Conservation (phyloP, 2,113 vertebrate species). For the Scomber colias region DNA sequence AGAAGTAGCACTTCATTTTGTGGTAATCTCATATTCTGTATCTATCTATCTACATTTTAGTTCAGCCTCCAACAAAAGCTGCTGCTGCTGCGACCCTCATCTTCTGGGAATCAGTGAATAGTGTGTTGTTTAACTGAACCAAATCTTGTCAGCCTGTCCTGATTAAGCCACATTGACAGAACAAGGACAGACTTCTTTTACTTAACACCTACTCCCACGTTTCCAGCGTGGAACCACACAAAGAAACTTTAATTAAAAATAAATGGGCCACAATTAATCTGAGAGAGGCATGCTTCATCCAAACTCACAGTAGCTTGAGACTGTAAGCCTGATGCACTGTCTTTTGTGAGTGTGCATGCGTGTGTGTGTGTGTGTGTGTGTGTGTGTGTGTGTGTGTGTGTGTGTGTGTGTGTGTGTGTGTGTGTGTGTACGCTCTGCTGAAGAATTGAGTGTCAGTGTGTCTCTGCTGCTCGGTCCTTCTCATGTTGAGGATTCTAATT, state of each 20-base stretch:
- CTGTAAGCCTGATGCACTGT: conserved; percentile 30
- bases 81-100: conserved; percentile 16
- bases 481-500: conserved; percentile 59
- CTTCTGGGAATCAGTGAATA: conserved; percentile 39
- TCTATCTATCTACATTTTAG: background rate
- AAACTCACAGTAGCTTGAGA: conserved; percentile 56
- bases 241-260: conserved; percentile 82
- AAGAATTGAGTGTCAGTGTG: conserved; percentile 20
- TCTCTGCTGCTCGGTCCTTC: conserved; percentile 27
- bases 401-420: conserved; percentile 8
- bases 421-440: background rate
- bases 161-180: conserved; percentile 68
- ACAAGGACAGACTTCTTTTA: conserved; percentile 72
- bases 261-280: conserved; percentile 80
- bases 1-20: conserved; percentile 1
- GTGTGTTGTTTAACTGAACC: conserved; percentile 35
- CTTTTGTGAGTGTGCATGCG: conserved; percentile 14
- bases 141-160: conserved; percentile 52
- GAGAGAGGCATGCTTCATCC: conserved; percentile 59
- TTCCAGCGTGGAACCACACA: conserved; percentile 61
- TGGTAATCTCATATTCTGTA: background rate
- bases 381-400: conserved; percentile 10
- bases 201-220: conserved; percentile 72
- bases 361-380: conserved; percentile 9
- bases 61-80: conserved; percentile 17